These are phyloP conservation scores for Folsomia manolachei DNA, from an alignment of 2,888 invertebrate genomes.

Conservation along the genomic window DNA sequence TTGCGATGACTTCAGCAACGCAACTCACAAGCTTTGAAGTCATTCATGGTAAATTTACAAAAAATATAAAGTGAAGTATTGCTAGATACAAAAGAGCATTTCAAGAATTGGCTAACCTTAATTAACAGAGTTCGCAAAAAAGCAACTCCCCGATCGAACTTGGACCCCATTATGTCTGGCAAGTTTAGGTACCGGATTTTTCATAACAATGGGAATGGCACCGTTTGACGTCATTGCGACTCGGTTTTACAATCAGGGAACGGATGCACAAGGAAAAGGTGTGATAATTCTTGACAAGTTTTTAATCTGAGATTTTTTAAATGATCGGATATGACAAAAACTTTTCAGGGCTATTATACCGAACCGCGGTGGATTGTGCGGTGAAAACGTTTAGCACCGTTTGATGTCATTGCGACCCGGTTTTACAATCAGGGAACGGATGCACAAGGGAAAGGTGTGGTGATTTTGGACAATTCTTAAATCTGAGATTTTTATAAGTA, in stretches of 20 bases:
- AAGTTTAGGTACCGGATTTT: conserved; percentile 72
- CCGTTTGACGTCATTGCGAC: conserved; percentile 88
- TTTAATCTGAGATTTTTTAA: background rate
- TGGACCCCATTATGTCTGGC: conserved; percentile 69
- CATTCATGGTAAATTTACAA: conserved; percentile 20
- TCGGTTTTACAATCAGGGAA: conserved; percentile 80
- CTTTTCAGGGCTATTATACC: conserved; percentile 69
- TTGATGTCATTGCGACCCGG: conserved; percentile 82
- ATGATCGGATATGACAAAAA: too few relatives aligned
- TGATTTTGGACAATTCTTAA: background rate
- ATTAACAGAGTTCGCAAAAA: conserved; percentile 30
- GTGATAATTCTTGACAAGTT: background rate
- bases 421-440: conserved; percentile 81
- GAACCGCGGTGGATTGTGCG: conserved; percentile 72
- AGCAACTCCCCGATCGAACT: conserved; percentile 59
- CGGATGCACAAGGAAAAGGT: conserved; percentile 62
- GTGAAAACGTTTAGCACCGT: conserved; percentile 84
- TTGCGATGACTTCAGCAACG: conserved; percentile 75
- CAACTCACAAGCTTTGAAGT: conserved; percentile 75
- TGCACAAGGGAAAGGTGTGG: conserved; percentile 58
- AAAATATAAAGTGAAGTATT: background rate
- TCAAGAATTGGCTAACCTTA: conserved; percentile 6
- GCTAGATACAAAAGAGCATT: too few relatives aligned
- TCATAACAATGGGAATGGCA: conserved; percentile 75
- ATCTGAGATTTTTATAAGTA: background rate